Conservation (phyloP, 2,888 invertebrate species). For the Conomelus anceps region DNA sequence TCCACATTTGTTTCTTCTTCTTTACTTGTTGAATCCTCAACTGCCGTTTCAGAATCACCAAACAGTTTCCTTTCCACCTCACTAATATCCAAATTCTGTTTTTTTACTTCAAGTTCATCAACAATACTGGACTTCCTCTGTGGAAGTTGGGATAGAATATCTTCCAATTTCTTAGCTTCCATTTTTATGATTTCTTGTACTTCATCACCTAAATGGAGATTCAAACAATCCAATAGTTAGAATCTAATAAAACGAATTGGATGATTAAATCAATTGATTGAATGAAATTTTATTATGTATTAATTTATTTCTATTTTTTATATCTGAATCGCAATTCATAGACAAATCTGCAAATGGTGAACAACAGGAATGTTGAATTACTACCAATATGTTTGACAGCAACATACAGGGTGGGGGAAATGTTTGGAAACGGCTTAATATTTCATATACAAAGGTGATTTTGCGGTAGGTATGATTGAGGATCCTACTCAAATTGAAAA, state of each 20-base stretch:
- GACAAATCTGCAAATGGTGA: no score
- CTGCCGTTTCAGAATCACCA: not conserved
- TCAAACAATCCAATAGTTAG: not conserved
- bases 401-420: no score
- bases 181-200: not conserved
- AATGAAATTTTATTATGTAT: no score
- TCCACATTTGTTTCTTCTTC: not conserved
- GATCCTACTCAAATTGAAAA: no score
- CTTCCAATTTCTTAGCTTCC: not conserved
- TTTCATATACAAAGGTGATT: no score
- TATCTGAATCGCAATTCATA: no score
- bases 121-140: not conserved
- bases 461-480: no score
- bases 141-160: not conserved
- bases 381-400: no score
- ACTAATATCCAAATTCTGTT: not conserved
- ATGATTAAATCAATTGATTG: not conserved
- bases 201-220: not conserved
- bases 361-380: no score
- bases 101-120: not conserved
- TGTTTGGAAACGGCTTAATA: no score
- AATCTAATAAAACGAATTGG: no score
- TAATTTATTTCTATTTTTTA: no score
- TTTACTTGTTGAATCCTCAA: not conserved
- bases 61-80: not conserved